Percentiles rank a stretch among this genome's conserved stretches.
These are phyloP conservation scores for Galagoides demidoff DNA, from an alignment of 2,797 vertebrate species.

Conservation along the genomic window DNA sequence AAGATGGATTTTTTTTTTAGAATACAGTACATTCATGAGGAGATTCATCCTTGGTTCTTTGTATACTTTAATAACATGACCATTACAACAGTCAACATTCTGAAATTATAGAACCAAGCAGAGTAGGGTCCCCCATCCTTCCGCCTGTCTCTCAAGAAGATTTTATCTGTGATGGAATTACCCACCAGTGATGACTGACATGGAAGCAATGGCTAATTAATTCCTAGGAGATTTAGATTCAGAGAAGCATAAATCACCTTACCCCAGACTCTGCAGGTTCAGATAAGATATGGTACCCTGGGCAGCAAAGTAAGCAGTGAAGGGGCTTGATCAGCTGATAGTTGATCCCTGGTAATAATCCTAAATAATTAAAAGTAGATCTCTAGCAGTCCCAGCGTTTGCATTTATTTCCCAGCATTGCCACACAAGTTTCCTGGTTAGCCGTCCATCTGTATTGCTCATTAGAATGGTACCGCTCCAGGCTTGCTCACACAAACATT, in stretches of 20 bases:
- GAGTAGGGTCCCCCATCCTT: not conserved
- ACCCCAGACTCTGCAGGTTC: not conserved
- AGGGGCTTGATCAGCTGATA: not conserved
- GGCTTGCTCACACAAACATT: conserved; percentile 40
- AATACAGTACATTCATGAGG: not conserved
- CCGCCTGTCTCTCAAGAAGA: conserved; percentile 21
- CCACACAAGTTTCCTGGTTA: not conserved
- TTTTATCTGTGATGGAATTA: conserved; percentile 38
- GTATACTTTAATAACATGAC: conserved; percentile 30
- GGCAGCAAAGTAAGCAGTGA: not conserved
- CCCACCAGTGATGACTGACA: not conserved
- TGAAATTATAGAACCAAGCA: not conserved
- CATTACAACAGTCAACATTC: not conserved
- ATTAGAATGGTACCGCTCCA: conserved; percentile 51
- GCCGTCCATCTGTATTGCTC: conserved; percentile 23
- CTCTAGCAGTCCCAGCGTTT: not conserved
- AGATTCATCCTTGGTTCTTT: conserved; percentile 18
- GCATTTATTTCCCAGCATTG: conserved; percentile 21
- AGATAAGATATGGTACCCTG: not conserved
- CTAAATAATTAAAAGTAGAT: conserved; percentile 52
- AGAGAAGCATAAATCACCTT: not conserved
- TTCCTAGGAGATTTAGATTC: conserved; percentile 59
- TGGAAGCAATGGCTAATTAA: conserved; percentile 55
- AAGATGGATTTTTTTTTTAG: not conserved
- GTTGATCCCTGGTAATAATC: conserved; percentile 22